Conservation (phyloP, 2,113 vertebrate species). For the Stegostoma tigrinum region DNA sequence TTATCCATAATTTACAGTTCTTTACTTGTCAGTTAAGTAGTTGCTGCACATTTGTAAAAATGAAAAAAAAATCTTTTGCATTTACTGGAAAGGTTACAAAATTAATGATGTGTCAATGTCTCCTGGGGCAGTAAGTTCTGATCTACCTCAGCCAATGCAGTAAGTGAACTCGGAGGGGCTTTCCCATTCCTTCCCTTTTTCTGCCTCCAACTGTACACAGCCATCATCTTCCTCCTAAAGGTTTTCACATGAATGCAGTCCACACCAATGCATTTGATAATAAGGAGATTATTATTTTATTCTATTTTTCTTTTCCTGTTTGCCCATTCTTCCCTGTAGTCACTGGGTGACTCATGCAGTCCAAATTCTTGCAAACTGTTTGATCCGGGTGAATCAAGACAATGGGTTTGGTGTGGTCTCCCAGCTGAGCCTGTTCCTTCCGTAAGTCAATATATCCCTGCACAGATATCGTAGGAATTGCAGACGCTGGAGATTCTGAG, state of each 20-base stretch:
- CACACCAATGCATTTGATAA: not conserved
- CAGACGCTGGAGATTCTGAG: too few relatives aligned
- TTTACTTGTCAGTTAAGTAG: not conserved
- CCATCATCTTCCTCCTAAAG: not conserved
- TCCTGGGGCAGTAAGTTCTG: constrained; percentile 9
- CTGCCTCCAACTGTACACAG: not conserved
- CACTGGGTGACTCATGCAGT: not conserved
- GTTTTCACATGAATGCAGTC: not conserved
- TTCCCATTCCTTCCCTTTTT: not conserved
- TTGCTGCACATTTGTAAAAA: not conserved
- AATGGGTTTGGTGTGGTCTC: not conserved
- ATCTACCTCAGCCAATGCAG: not conserved
- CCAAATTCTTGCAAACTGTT: not conserved
- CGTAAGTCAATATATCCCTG: not conserved
- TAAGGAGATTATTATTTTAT: not conserved
- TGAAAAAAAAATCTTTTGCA: not conserved
- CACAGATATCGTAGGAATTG: too few relatives aligned
- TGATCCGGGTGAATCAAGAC: not conserved
- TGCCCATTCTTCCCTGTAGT: not conserved
- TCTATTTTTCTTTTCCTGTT: not conserved
- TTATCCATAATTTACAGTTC: not conserved
- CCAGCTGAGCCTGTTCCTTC: not conserved
- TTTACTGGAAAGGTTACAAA: constrained; percentile 26
- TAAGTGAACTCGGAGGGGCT: not conserved
- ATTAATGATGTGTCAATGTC: not conserved